Conservation (phyloP, 2,888 invertebrate genomes). For the Argyresthia goedartella region DNA sequence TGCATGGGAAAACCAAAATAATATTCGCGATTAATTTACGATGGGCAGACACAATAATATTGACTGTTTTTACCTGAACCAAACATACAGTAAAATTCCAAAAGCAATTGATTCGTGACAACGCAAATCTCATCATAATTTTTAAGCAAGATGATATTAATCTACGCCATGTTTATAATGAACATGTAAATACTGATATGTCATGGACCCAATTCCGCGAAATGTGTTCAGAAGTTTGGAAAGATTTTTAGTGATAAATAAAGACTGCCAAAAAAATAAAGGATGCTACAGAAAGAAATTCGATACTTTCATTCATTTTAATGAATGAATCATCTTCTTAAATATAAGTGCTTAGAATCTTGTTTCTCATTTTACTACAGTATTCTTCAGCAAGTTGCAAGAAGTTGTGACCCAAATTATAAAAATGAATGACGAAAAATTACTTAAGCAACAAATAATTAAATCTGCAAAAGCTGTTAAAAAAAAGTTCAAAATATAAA, state of each 20-base stretch:
- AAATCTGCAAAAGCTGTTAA: no score
- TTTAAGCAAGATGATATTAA: no score
- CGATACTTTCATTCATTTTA: conserved; percentile 17
- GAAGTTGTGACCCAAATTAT: background rate
- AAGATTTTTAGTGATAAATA: conserved; percentile 10
- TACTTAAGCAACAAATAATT: background rate
- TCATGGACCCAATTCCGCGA: conserved; percentile 11
- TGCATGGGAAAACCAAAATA: conserved; percentile 8
- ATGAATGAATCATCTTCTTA: conserved; percentile 12
- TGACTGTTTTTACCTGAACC: conserved; percentile 8
- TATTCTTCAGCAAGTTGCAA: background rate
- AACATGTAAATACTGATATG: no score
- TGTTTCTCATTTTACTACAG: background rate
- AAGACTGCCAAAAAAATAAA: conserved; percentile 13
- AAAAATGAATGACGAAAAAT: background rate
- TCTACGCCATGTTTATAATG: no score
- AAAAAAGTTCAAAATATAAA: background rate
- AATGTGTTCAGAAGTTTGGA: conserved; percentile 3
- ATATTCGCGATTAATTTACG: conserved; percentile 7
- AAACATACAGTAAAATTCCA: conserved; percentile 7
- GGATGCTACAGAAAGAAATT: no score
- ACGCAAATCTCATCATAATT: conserved; percentile 9
- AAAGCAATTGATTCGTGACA: conserved; percentile 7
- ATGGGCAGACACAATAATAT: conserved; percentile 8
- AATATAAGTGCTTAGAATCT: no score